Conservation (phyloP, 2,797 vertebrate genomes). For the Schizopygopsis pylzovi region DNA sequence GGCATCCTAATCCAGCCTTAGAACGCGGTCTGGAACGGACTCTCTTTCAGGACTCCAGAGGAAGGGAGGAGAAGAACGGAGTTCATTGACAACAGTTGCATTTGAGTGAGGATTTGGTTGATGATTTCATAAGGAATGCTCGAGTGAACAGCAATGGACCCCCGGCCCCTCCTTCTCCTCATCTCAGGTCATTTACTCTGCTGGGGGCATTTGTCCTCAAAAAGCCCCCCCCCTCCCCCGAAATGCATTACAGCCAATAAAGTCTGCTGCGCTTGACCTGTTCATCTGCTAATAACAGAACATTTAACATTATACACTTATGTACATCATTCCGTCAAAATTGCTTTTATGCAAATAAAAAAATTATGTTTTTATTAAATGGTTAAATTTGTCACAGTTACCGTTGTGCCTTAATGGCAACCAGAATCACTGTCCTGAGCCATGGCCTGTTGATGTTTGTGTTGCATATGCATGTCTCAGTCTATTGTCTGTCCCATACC, state of each 20-base stretch:
- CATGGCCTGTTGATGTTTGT: no score
- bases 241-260: no score
- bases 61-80: constrained; percentile 55
- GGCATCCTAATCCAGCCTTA: constrained; percentile 57
- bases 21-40: constrained; percentile 44
- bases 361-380: not conserved
- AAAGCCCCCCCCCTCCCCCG: no score
- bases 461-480: no score
- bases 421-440: no score
- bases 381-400: not conserved
- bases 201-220: constrained; percentile 55
- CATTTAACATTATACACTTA: not conserved
- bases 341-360: not conserved
- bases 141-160: constrained; percentile 70
- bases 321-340: not conserved
- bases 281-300: not conserved
- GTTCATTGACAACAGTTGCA: constrained; percentile 75
- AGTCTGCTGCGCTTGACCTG: not conserved
- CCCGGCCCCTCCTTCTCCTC: constrained; percentile 32
- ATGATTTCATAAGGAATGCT: constrained; percentile 78
- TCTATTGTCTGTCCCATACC: no score
- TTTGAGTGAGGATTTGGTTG: constrained; percentile 73
- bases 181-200: constrained; percentile 57
- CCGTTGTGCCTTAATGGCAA: no score
- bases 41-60: constrained; percentile 45